These are phyloP conservation scores for Chloroclystis v-ata DNA, from an alignment of 2,888 invertebrate genomes.

Conservation along the genomic window DNA sequence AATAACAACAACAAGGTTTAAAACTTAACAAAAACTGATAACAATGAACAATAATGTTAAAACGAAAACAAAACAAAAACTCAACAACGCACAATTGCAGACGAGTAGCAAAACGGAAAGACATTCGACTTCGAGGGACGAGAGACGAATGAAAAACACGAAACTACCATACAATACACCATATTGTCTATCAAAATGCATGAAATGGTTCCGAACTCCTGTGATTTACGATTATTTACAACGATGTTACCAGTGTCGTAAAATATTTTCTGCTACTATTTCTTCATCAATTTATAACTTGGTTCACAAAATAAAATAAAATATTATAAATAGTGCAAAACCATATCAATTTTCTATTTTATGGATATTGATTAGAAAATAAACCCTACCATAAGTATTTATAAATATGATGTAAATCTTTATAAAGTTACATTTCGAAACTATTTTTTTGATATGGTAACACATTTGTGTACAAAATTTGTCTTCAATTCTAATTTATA, in stretches of 20 bases:
- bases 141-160: conserved; percentile 1
- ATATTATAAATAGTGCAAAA: neutral
- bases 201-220: neutral
- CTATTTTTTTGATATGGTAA: neutral
- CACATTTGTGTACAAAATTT: too few relatives aligned
- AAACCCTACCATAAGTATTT: neutral
- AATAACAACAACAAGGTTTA: neutral
- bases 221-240: neutral
- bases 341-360: neutral
- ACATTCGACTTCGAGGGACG: conserved; percentile 1
- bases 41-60: neutral
- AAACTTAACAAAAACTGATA: neutral
- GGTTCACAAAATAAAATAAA: neutral
- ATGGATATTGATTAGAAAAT: neutral
- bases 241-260: neutral
- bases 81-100: neutral
- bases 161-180: neutral
- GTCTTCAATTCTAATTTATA: too few relatives aligned
- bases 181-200: neutral
- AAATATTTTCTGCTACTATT: neutral
- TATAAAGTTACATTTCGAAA: neutral
- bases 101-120: neutral
- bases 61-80: conserved; percentile 1
- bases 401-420: neutral
- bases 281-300: conserved; percentile 3